Conservation (phyloP, 2,113 vertebrate genomes). For the zebrafish (Danio rerio) region GRCz12tu NC_133199.1:17171501-17172000, state of each 20-base stretch:
- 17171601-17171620: no score
- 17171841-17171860: slow-evolving; percentile 54
- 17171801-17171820: slow-evolving; percentile 30
- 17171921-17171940: slow-evolving; percentile 59
- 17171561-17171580: no score
- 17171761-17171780: background rate
- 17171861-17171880: slow-evolving; percentile 64
- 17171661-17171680: background rate
- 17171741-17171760: background rate
- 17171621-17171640: no score
- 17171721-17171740: background rate
- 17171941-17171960: slow-evolving; percentile 49
- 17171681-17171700: background rate
- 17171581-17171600: no score
- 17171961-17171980: background rate
- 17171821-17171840: slow-evolving; percentile 50
- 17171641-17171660: background rate
- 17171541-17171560: no score
- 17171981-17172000: background rate
- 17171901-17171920: slow-evolving; percentile 62
- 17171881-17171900: slow-evolving; percentile 62
- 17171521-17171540: no score
- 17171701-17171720: background rate
- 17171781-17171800: slow-evolving; percentile 25
- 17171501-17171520: no score